Conservation (phyloP, 64 coral and sea anemone species). For the Stylophora pistillata region DNA sequence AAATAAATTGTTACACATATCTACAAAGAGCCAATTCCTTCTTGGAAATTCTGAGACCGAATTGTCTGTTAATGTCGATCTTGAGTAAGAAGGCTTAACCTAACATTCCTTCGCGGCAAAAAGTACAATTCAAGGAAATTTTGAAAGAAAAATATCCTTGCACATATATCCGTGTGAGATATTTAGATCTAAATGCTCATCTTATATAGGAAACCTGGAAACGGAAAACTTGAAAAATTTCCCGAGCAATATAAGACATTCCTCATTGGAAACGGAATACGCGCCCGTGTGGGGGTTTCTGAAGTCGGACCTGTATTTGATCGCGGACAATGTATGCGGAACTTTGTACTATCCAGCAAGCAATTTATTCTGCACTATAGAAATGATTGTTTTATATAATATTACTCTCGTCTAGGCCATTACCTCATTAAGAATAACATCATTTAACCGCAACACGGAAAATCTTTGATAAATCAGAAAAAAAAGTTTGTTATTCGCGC, state of each 20-base stretch:
- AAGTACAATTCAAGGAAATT: no score
- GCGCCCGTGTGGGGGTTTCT: neutral
- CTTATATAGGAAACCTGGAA: neutral
- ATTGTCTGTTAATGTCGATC: no score
- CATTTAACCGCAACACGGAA: conserved; percentile 39
- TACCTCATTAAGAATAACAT: conserved; percentile 34
- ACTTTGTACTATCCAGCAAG: conserved; percentile 28
- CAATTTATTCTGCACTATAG: conserved; percentile 35
- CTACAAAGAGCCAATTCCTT: neutral
- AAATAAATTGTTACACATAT: neutral
- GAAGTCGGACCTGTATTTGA: neutral
- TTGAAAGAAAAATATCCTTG: no score
- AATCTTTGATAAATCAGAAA: neutral
- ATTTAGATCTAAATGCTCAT: neutral
- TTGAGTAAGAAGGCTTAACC: no score
- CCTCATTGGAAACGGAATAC: conserved; percentile 19
- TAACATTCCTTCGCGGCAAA: no score
- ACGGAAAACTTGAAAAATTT: no score
- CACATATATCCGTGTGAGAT: no score
- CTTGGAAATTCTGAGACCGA: no score
- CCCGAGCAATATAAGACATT: no score
- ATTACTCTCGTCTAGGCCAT: conserved; percentile 13
- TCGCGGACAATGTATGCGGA: conserved; percentile 36
- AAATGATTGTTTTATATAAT: conserved; percentile 23
- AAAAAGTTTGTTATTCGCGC: neutral